Conservation (phyloP, 2,888 invertebrate species). For the Oscheius sp. region DNA sequence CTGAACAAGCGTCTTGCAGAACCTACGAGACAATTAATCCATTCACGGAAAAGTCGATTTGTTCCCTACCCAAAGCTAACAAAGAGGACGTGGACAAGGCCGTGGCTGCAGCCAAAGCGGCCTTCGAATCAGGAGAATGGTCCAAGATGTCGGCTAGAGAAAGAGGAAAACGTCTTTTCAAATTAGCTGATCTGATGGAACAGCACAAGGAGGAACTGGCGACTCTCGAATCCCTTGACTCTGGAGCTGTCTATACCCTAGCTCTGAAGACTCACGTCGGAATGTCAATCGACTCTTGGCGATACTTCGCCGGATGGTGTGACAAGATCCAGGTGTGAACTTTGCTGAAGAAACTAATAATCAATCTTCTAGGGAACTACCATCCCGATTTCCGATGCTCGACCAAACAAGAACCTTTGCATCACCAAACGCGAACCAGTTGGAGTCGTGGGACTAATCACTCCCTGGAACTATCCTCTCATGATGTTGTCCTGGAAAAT, state of each 20-base stretch:
- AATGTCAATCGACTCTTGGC: conserved; percentile 96
- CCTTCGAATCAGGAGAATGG: conserved; percentile 83
- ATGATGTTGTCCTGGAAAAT: conserved; percentile 99
- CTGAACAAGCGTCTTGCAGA: conserved; percentile 7
- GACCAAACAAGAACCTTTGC: conserved; percentile 89
- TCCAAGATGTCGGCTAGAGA: conserved; percentile 92
- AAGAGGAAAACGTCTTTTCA: conserved; percentile 85
- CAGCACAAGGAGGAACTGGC: conserved; percentile 92
- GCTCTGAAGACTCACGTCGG: conserved; percentile 96
- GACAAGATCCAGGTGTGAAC: conserved; percentile 87
- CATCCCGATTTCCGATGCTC: conserved; percentile 90
- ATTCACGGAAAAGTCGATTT: conserved; percentile 81
- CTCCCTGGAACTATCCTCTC: conserved; percentile 97
- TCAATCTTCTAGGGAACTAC: conserved; percentile 80
- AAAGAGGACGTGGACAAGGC: conserved; percentile 87
- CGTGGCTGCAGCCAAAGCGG: conserved; percentile 85
- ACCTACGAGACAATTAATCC: conserved; percentile 82
- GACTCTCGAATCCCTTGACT: conserved; percentile 91
- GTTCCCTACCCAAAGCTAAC: conserved; percentile 81
- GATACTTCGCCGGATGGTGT: conserved; percentile 93
- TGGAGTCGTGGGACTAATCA: conserved; percentile 90
- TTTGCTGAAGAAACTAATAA: background rate
- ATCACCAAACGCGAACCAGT: conserved; percentile 81
- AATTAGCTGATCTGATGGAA: conserved; percentile 93
- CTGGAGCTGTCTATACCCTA: conserved; percentile 94